Conservation (phyloP, 2,888 invertebrate genomes). For the Oscheius myriophilus region DNA sequence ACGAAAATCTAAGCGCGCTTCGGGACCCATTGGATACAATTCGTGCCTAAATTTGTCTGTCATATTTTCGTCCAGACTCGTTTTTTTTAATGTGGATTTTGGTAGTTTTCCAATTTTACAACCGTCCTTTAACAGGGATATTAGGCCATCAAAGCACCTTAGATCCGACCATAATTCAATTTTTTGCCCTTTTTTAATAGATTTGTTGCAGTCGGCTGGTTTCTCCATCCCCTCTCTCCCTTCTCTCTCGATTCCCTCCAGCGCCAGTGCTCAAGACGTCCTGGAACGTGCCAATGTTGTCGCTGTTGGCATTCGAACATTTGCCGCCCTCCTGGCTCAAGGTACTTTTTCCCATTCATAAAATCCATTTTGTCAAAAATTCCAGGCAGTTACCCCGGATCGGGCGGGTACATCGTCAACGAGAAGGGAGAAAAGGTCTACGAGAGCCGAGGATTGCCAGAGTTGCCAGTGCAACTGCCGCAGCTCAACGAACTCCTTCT, state of each 20-base stretch:
- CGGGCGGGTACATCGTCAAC: slow-evolving; percentile 51
- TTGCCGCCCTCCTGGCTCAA: slow-evolving; percentile 52
- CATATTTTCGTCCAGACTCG: no score
- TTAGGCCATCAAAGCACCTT: no score
- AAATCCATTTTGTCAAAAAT: neutral
- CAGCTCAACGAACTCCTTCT: slow-evolving; percentile 34
- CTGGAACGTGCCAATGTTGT: slow-evolving; percentile 49
- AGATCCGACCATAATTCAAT: no score
- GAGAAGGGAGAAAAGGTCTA: slow-evolving; percentile 41
- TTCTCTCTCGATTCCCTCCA: slow-evolving; percentile 1
- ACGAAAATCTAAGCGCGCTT: no score
- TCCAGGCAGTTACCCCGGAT: slow-evolving; percentile 43
- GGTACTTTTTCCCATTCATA: slow-evolving; percentile 36
- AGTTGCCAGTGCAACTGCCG: slow-evolving; percentile 21
- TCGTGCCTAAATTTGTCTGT: no score
- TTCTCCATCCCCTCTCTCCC: neutral
- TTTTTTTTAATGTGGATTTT: no score
- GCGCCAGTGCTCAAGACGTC: slow-evolving; percentile 10
- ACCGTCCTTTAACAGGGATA: no score
- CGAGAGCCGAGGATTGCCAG: slow-evolving; percentile 8
- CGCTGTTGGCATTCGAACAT: slow-evolving; percentile 57
- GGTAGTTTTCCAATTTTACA: no score
- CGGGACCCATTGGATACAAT: no score
- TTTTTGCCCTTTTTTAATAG: neutral
- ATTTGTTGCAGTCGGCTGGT: slow-evolving; percentile 1